Base-by-base conservation (phyloP, 1,140 invertebrate genomes). In the Brachionus angularis region DNA sequence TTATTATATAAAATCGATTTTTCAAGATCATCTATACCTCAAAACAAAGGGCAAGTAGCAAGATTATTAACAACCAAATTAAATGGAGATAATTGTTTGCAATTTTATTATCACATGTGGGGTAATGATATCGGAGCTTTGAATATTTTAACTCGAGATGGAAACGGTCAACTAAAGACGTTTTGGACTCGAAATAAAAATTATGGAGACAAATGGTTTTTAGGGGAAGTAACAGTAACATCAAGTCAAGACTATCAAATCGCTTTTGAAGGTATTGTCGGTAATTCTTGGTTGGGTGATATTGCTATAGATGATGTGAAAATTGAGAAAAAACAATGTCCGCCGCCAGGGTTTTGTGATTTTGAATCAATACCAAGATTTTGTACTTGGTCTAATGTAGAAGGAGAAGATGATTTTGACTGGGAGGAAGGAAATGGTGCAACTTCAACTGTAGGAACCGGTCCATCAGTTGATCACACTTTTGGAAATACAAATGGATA, bases 381-480 rank as follows among this genome's bases (percentile, higher is more conserved):
- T 0, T 90, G 89, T 73, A 72, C 62, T 33, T 79, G 74, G 18
- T 29, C 16, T 1, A 73, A 74, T 70, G 52, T 72, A 14, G 39
- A 55, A n/a, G 53, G 53, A 4, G 72, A 55, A 7, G 78, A 80
- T 58, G 72, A 64, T 7, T 79, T 79, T 77, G 76, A 80, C 72
- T 79, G 78, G 78, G 74, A 72, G 44, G 67, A 75, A 46, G 72
- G 72, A n/a, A 67, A 44, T 39, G 75, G 75, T 2, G 53, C 73
- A 8, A 77, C 77, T 31, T n/a, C 62, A 8, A 77, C 74, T 49
- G 21, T 33, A 3, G 74, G 73, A 14, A 77, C 78, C n/a, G 78
- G 79, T 12, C 79, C 79, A 0, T 84, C 84, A 5, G 84, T 83
- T 75, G 89, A 91, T 76, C 89, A 83, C 72, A 83, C 83, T 23